These are phyloP conservation scores for Hemistola chrysoprasaria DNA, from an alignment of 2,888 invertebrate species.

Conservation along the genomic window DNA sequence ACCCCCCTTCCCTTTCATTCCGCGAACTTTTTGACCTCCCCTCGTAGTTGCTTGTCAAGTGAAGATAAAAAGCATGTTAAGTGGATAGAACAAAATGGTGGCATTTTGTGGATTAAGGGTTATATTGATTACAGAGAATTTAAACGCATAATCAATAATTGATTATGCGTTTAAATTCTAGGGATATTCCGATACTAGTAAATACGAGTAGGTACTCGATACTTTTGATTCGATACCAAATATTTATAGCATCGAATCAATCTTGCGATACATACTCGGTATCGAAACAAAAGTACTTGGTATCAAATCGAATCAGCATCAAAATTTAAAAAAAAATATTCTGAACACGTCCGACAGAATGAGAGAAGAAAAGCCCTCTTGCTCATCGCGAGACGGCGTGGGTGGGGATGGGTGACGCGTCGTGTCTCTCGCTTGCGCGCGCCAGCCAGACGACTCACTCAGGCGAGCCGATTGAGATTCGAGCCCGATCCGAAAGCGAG, in stretches of 20 bases:
- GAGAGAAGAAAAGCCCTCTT: too few relatives aligned
- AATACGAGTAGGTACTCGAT: constrained; percentile 26
- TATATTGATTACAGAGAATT: too few relatives aligned
- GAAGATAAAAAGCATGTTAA: too few relatives aligned
- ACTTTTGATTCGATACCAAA: constrained; percentile 26
- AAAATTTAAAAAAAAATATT: constrained; percentile 5
- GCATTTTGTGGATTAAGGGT: too few relatives aligned
- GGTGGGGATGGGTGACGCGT: neutral
- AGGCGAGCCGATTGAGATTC: neutral
- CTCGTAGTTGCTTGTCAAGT: too few relatives aligned
- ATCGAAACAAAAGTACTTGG: constrained; percentile 27
- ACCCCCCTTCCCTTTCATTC: too few relatives aligned
- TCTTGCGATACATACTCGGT: constrained; percentile 26
- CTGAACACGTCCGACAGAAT: too few relatives aligned
- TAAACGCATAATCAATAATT: too few relatives aligned
- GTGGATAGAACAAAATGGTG: too few relatives aligned
- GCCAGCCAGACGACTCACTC: constrained; percentile 2
- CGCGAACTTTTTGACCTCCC: too few relatives aligned
- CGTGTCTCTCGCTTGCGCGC: neutral
- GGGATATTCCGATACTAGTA: constrained; percentile 13
- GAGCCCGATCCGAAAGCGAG: constrained; percentile 2
- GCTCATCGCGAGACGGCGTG: neutral
- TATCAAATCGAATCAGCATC: constrained; percentile 22
- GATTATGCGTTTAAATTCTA: too few relatives aligned
- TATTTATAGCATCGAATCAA: constrained; percentile 24